These are phyloP conservation scores for Napeogenes sylphis DNA, from an alignment of 2,888 invertebrate genomes.

Conservation along the genomic window DNA sequence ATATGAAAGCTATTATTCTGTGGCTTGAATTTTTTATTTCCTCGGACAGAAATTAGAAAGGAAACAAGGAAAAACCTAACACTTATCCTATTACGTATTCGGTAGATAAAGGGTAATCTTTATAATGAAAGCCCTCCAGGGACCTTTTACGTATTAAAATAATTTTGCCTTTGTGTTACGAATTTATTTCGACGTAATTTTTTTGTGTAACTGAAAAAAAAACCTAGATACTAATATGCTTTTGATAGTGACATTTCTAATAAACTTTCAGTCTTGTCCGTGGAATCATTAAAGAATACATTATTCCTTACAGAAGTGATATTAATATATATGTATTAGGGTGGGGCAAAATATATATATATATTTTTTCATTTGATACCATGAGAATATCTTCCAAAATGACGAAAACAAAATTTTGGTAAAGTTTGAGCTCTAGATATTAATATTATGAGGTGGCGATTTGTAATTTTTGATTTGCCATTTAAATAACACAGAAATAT, in stretches of 20 bases:
- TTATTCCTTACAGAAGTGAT: too few species aligned
- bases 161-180: slow-evolving; percentile 46
- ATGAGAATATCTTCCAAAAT: too few species aligned
- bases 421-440: too few species aligned
- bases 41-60: slow-evolving; percentile 47
- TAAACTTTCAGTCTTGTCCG: background rate
- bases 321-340: too few species aligned
- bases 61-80: slow-evolving; percentile 63
- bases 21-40: slow-evolving; percentile 53
- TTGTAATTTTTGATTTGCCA: too few species aligned
- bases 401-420: too few species aligned
- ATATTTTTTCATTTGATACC: too few species aligned
- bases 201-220: background rate
- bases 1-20: slow-evolving; percentile 64
- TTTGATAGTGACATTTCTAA: slow-evolving; percentile 10
- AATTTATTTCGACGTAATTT: slow-evolving; percentile 35
- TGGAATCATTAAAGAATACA: too few species aligned
- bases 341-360: too few species aligned
- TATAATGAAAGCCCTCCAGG: slow-evolving; percentile 43
- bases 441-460: too few species aligned
- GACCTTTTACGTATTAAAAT: slow-evolving; percentile 54
- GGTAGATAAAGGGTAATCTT: slow-evolving; percentile 57
- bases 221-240: slow-evolving; percentile 9
- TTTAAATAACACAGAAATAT: too few species aligned
- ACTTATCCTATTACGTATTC: slow-evolving; percentile 41